Conservation (phyloP, 2,797 vertebrate species). For the Scolopax bukidnonensis region DNA sequence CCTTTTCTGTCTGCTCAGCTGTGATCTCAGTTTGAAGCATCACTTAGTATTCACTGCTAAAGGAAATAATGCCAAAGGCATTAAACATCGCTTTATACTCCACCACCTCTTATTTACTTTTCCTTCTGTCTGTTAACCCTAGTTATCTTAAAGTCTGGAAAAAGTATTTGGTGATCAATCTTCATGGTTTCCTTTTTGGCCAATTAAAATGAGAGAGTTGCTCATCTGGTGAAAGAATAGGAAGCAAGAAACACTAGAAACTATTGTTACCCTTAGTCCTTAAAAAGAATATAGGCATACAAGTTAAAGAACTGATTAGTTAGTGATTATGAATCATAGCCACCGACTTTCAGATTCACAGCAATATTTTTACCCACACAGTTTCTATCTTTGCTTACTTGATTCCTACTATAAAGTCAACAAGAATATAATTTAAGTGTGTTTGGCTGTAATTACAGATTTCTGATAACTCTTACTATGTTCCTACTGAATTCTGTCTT, state of each 20-base stretch:
- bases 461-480: neutral
- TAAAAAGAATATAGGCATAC: neutral
- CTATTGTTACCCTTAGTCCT: neutral
- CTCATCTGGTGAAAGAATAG: neutral
- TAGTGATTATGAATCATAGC: neutral
- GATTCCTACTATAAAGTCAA: neutral
- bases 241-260: neutral
- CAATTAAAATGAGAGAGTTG: neutral
- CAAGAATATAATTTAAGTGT: neutral
- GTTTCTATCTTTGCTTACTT: neutral
- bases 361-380: neutral
- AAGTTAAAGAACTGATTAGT: neutral
- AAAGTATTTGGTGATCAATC: neutral
- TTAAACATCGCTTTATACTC: constrained; percentile 9
- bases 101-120: neutral
- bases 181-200: neutral
- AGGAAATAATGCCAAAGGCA: constrained; percentile 56
- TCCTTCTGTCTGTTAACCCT: neutral
- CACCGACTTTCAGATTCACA: neutral
- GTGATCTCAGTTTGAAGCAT: constrained; percentile 71
- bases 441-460: neutral
- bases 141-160: neutral
- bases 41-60: constrained; percentile 47
- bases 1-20: constrained; percentile 39
- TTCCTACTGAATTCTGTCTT: neutral